These are phyloP conservation scores for Dolichotis patagonum DNA, from an alignment of 2,113 vertebrate genomes.

Conservation along the genomic window DNA sequence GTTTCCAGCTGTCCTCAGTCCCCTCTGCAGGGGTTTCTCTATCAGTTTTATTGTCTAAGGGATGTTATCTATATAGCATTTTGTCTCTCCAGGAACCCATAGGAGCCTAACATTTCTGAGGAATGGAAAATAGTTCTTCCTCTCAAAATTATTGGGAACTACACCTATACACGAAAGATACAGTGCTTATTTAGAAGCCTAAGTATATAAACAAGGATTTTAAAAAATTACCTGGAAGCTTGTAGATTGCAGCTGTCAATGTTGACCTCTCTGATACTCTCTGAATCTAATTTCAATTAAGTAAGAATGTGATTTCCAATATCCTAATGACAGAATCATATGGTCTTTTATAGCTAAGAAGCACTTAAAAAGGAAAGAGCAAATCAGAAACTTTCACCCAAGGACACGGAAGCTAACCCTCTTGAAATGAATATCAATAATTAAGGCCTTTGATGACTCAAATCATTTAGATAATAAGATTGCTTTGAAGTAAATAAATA, in stretches of 20 bases:
- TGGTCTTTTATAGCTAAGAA: constrained; percentile 66
- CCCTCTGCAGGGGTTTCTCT: background rate
- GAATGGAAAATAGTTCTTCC: background rate
- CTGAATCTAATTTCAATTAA: constrained; percentile 77
- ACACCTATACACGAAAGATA: background rate
- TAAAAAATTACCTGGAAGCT: background rate
- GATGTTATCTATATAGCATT: background rate
- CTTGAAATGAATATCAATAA: constrained; percentile 87
- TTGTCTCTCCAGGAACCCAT: background rate
- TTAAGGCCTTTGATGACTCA: constrained; percentile 86
- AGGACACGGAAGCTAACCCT: constrained; percentile 82
- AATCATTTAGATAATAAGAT: constrained; percentile 89
- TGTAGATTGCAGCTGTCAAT: constrained; percentile 66
- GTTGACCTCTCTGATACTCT: constrained; percentile 57
- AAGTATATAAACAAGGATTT: background rate
- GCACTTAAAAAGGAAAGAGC: constrained; percentile 78
- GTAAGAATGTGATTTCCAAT: constrained; percentile 74
- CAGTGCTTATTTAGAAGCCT: background rate
- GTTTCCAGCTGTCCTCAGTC: background rate
- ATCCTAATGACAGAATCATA: constrained; percentile 62
- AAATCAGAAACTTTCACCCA: constrained; percentile 78
- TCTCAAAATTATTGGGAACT: background rate
- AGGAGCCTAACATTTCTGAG: background rate
- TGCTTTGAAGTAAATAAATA: constrained; percentile 91
- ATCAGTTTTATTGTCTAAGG: accelerated